phyloP scores from a whole-genome alignment of 1,140 invertebrate species.

The Apolygus lucorum region DNA sequence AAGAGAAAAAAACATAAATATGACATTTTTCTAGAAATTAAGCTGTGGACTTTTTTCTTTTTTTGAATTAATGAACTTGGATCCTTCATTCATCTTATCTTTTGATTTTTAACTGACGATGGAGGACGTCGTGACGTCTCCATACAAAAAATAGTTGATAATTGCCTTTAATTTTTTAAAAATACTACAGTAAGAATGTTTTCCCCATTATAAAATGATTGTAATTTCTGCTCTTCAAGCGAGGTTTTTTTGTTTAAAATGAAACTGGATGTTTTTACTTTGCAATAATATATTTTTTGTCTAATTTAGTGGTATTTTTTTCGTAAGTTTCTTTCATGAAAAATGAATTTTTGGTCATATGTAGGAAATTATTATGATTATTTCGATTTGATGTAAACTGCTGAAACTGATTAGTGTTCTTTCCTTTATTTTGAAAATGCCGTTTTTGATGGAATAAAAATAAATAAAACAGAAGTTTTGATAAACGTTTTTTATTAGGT shows the following conservation, averaged over 20 bases:
- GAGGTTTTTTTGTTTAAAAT: neutral
- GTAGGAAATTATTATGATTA: neutral
- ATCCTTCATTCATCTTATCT: neutral
- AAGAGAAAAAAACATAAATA: neutral
- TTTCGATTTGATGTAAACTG: neutral
- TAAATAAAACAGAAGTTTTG: constrained; percentile 1
- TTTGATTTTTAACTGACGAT: neutral
- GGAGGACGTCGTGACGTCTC: neutral
- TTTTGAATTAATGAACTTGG: neutral
- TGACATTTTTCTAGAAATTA: constrained; percentile 4
- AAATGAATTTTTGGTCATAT: neutral
- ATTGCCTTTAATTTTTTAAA: neutral
- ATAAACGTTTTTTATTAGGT: no score
- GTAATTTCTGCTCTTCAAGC: neutral
- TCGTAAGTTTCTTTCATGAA: neutral
- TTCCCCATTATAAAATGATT: neutral
- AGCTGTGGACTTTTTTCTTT: neutral
- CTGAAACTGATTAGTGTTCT: neutral
- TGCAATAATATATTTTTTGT: neutral
- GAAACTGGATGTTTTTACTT: neutral
- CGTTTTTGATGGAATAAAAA: constrained; percentile 3
- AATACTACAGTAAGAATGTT: neutral
- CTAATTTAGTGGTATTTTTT: neutral
- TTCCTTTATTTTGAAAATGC: neutral
- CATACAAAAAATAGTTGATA: neutral